Base-by-base conservation (phyloP, 1,140 invertebrate genomes). In the Nasonia giraulti region DNA sequence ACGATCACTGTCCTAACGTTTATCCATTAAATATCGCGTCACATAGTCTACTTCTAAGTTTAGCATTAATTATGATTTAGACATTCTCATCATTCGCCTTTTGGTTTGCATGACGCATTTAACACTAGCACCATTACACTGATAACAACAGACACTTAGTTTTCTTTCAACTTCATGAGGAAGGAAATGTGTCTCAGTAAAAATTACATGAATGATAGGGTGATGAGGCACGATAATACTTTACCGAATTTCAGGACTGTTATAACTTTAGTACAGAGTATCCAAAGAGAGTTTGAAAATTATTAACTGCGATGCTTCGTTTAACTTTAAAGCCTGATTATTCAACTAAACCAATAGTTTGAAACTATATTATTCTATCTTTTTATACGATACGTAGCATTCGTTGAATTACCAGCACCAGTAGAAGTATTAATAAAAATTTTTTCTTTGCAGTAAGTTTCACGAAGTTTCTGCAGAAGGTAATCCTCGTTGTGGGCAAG, bases 401-500 rank as follows among this genome's bases (percentile, higher is more conserved):
- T 62, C 7, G 20, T 17, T 5, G n/a, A 14, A 62, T 62, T 20
- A n/a, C 7, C 55, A 62, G 20, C 17, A 5, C 6, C 17, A n/a
- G 20, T n/a, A 6, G 1, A 37, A 68, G 33, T 50, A n/a, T 68
- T 82, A 71, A 71, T 71, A 14, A 3, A 1, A 27, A 71, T 12
- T 1, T 2, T 40, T 87, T 73, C 86, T 76, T 94, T 94, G 27
- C 93, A 95, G 95, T 94, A 93, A 94, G 88, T 87, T 85, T 92
- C 62, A 96, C 95, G 14, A 93, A 93, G 86, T 93, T 94, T 87
- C 91, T 96, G 85, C 95, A 96, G 89, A 95, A 95, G 88, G 89
- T 95, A 87, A 93, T 96, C 89, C 90, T 96, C 90, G 95, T 96
- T 82, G 94, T 96, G 87, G 95, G 95, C 74, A 95, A 95, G 90